Evolutionary conservation across 2,113 vertebrate genomes (phyloP), one percentile per base, ranked within the genome.

Genomic region (Chloropsis cyanopogon): DNA sequence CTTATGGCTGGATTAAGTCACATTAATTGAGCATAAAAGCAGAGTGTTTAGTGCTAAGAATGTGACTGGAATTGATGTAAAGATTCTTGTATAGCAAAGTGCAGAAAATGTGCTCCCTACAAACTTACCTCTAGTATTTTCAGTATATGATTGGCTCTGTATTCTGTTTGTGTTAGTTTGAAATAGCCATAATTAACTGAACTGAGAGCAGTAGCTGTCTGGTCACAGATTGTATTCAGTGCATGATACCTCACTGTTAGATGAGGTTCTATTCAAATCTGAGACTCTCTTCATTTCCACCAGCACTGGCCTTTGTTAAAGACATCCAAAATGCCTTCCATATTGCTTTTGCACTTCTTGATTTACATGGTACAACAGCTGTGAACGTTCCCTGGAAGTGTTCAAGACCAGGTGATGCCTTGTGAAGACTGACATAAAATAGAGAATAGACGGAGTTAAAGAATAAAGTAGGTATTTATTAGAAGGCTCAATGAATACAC

Each of bases 11-110:
- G 66, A 80, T 87, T 85, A 93, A 94, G 88, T 78, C 83, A 65
- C 41, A 37, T 81, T 93, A 90, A 93, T 72, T 92, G 72, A 88
- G 49, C 56, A 29, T 86, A 88, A 90, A 95, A 94, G 25, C 52
- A 64, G 41, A 71, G 21, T 23, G 42, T 70, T 88, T 88, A 63
- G 46, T 75, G 47, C 64, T 81, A 88, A 60, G 37, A 68, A 15
- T 84, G 37, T 1, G 0, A 82, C 46, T 84, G 57, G 68, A 66
- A 33, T 78, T 44, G 37, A 75, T 57, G 12, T 63, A 53, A 86
- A 63, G 53, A 31, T 70, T 80, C 63, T 77, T 59, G 18, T 56
- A 39, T 22, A 72, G 46, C 35, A 69, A 85, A 90, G 68, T 39
- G 31, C 29, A 84, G 68, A 21, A 75, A 88, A 17, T 11, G 5